Evolutionary conservation across 2,888 invertebrate genomes (phyloP), one percentile per base, ranked within the genome.

Genomic region (Ptychoptera albimana): DNA sequence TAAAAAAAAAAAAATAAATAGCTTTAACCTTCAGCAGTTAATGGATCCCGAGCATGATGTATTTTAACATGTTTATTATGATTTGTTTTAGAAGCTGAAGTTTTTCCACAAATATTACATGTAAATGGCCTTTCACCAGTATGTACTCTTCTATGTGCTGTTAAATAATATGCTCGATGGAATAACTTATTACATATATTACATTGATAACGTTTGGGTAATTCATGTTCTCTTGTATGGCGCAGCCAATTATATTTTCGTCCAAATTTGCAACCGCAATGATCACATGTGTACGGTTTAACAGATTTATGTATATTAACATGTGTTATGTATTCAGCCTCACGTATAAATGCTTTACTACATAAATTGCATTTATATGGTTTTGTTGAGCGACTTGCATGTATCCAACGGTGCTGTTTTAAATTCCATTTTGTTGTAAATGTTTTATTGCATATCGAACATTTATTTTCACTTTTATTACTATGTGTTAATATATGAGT

Each of bases 351-450:
- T 13, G 88, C 88, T 46, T 82, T 81, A 54, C 82, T 82, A 63
- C 89, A 89, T 52, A 79, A 73, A 50, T 73, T 73, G 65, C 89
- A 89, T 61, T 87, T 87, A 69, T 73, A 87, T 1, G 89, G 89
- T 59, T 87, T 87, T 29, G 82, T 74, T 12, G 82, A 79, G 49
- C 87, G 78, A 43, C 81, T 79, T 45, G 82, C 81, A 66, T 91
- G 89, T 42, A 85, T 86, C 88, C 88, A 88, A 51, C 82, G 79
- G 67, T 91, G 89, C 52, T 86, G 73, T 59, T 87, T 85, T 43
- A 89, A 71, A 67, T 89, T 89, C 84, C 88, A 89, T 61, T 86
- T 86, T 52, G 88, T 88, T 52, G 83, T 82, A 68, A 89, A 89
- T 30, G 78, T 72, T 60, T 87, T 88, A 58, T 78, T 82, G 68